Evolutionary conservation across 2,113 vertebrate species (phyloP), one percentile per base, ranked within the genome.

Genomic region (Hemicordylus capensis): DNA sequence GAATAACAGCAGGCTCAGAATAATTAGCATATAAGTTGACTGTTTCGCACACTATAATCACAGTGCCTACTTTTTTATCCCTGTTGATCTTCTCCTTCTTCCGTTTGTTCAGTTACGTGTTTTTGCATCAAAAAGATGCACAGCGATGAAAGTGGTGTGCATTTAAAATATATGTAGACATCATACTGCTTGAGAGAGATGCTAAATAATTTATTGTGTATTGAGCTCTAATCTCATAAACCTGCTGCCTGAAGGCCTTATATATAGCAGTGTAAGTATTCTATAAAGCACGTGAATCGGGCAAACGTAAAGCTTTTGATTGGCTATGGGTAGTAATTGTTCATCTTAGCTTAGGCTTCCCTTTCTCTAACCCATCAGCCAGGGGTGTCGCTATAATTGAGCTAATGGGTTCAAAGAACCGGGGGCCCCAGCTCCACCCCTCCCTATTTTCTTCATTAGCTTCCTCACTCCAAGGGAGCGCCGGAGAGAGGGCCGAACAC

Each of bases 191-290:
- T 76, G 81, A 93, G 88, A 90, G 78, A 92, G 88, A 89, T 95
- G 91, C 90, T 96, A 85, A 93, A 95, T 96, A 95, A 96, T 96
- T 96, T 96, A 95, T 93, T 89, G 80, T 90, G 81, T 83, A 85
- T 83, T 77, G 92, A 93, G 92, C 93, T 96, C 95, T 96, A 95
- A 95, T 96, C 95, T 96, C 94, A 51, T 93, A 91, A 95, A 93
- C 90, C 91, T 95, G 95, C 91, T 95, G 95, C 94, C 92, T 88
- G 87, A 79, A 42, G 93, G 94, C 91, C 88, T 69, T 86, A 20
- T 3, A 17, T 80, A 22, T 84, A 0, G 5, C 93, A 92, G 93
- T 48, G 89, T 2, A 76, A 90, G 85, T 56, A 3, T 80, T 87
- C 88, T 70, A 37, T 14, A 70, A 79, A 80, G 77, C 46, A 31